Evolutionary conservation across 1,140 invertebrate genomes (phyloP), one percentile per base, ranked within the genome.

Genomic region (Oryzaephilus surinamensis): DNA sequence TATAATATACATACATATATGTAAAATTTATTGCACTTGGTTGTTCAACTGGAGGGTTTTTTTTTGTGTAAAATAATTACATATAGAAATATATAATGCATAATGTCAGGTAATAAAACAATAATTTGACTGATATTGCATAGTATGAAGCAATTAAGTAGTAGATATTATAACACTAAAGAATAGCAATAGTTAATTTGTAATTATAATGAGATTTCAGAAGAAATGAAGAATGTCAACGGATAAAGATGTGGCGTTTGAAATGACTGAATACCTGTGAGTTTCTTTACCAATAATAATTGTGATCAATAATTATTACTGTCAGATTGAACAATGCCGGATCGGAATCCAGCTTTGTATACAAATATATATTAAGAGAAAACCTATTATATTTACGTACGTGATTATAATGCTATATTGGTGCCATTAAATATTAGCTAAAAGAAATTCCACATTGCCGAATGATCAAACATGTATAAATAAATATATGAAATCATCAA

Each of bases 231-330:
- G 46, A 45, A 45, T 48, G 42, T 33, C 27, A 37, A 16, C 18
- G 10, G 27, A 45, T 41, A 42, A 36, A 48, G 43, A 38, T 36
- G 43, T 45, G 34, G 41, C 42, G 43, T 45, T 48, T 45, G 36
- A 45, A 48, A 45, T 45, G 38, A 38, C 40, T 41, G 43, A 27
- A 50, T 50, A 36, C 34, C 30, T 39, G 32, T 33, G 37, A 48
- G 46, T 45, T 50, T 50, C 44, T 43, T 46, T 46, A 31, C 47
- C 19, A 32, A 45, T 50, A 50, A 50, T 50, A n/a, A n/a, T n/a
- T n/a, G n/a, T 50, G 43, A 50, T 50, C 47, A 46, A 46, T 50
- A 50, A 50, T 50, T 50, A 50, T 50, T 43, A 44, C 47, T 50
- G 47, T 43, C 47, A 46, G 47, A 43, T 43, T 34, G 38, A 42